These are phyloP conservation scores for Andrena camellia DNA, from an alignment of 2,888 invertebrate species.

Conservation along the genomic window DNA sequence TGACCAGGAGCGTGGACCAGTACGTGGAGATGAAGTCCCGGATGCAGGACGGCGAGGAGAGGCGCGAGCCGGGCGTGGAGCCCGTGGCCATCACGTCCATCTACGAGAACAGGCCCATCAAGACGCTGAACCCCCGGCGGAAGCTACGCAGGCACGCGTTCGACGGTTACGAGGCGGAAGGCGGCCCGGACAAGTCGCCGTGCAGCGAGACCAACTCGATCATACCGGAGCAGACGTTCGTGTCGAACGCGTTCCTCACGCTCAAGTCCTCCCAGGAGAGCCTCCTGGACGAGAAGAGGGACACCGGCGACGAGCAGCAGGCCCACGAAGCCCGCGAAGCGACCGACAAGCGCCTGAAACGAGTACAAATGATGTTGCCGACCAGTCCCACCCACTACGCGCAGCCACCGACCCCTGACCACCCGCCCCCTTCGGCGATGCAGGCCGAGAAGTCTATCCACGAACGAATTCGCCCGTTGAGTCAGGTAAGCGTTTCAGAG, in stretches of 20 bases:
- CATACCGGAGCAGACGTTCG: constrained; percentile 84
- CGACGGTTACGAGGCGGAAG: constrained; percentile 88
- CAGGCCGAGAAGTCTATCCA: constrained; percentile 96
- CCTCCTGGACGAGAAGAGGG: constrained; percentile 87
- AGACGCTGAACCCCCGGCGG: constrained; percentile 90
- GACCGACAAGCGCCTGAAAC: constrained; percentile 81
- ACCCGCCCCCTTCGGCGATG: constrained; percentile 95
- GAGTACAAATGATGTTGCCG: constrained; percentile 87
- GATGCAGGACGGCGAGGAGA: constrained; percentile 84
- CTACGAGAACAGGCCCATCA: constrained; percentile 90
- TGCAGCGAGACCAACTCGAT: constrained; percentile 79
- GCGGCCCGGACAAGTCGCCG: constrained; percentile 86
- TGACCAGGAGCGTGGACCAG: constrained; percentile 90
- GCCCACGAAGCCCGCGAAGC: constrained; percentile 76
- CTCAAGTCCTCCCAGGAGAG: constrained; percentile 88
- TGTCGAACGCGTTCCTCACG: constrained; percentile 87
- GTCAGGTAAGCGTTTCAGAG: constrained; percentile 90
- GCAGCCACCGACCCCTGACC: constrained; percentile 97
- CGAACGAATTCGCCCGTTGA: constrained; percentile 94
- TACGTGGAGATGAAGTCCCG: constrained; percentile 91
- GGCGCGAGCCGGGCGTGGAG: constrained; percentile 84
- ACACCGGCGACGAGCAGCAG: constrained; percentile 85
- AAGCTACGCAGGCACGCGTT: constrained; percentile 89
- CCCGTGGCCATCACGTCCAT: constrained; percentile 91
- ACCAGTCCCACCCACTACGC: constrained; percentile 95